A percentile compares a stretch with the other conserved stretches of the same genome.
phyloP scores from a whole-genome alignment of 2,888 invertebrate species.

The Timema podura region DNA sequence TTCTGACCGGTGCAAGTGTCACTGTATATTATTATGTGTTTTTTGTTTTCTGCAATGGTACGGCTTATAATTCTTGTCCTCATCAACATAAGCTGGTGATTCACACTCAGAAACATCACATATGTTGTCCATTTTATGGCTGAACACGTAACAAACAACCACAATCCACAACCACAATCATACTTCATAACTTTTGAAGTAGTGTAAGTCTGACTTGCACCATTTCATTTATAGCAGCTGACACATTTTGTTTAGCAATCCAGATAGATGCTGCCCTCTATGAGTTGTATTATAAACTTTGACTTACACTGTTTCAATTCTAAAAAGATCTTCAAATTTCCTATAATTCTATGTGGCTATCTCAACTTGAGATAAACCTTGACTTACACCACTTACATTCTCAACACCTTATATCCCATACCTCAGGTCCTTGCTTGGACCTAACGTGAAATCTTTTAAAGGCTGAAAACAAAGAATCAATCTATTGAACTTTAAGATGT shows the following conservation, averaged over 20 bases:
- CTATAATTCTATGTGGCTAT: neutral
- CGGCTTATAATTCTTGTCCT: too few relatives aligned
- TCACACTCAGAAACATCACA: too few relatives aligned
- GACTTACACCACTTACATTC: neutral
- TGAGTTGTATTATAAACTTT: neutral
- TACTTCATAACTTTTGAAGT: neutral
- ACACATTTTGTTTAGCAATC: neutral
- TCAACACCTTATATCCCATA: too few relatives aligned
- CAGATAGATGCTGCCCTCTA: neutral
- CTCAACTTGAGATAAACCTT: neutral
- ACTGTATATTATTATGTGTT: neutral
- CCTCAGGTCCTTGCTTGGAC: too few relatives aligned
- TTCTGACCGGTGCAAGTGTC: neutral
- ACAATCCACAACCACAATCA: too few relatives aligned
- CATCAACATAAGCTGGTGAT: too few relatives aligned
- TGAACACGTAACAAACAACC: too few relatives aligned
- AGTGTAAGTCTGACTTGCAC: conserved; percentile 10
- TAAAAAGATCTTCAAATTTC: neutral
- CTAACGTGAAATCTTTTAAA: too few relatives aligned
- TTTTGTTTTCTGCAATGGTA: conserved; percentile 10
- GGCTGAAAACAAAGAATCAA: too few relatives aligned
- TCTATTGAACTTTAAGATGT: too few relatives aligned
- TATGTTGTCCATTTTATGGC: too few relatives aligned
- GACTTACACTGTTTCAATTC: conserved; percentile 4
- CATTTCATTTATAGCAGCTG: neutral